Base-by-base conservation (phyloP, 1,140 invertebrate species). In the Drosophila prosaltans region DNA sequence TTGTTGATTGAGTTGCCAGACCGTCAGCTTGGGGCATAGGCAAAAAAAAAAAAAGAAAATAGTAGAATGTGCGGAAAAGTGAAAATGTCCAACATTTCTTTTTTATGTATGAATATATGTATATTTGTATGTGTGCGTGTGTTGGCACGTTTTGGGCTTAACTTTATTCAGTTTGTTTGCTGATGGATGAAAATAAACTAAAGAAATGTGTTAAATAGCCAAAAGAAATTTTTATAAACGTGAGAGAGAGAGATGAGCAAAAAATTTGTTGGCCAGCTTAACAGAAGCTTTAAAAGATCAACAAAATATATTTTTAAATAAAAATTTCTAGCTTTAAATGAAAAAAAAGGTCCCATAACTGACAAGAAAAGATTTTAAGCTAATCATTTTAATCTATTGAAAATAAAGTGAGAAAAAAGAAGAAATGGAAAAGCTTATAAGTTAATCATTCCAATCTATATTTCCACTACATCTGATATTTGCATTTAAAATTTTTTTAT, bases 1-100 rank as follows among this genome's bases (percentile, higher is more conserved):
- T 70, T 82, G 75, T 72, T 85, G 83, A 85, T 85, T 85, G 82
- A 85, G 82, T 79, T 88, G 71, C 68, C 66, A 64, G 43, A 32
- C 36, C 36, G 57, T 40, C 32, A 84, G 73, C 62, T 69, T 51
- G 40, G 51, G 65, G 48, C 69, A 57, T 48, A 41, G 40, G 69
- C 11, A 66, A 58, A 74, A 62, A 26, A 69, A 9, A 67, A 36
- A 65, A 28, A 55, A 48, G 58, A 26, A 69, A 9, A 67, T 30
- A 65, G 32, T 57, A 48, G 63, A 58, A 72, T 60, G 21, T 51
- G 45, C 54, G 9, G 57, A 41, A 65, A 72, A 71, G 80, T 68
- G 62, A 55, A 80, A 79, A 83, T 72, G 69, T 36, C 67, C 69
- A 81, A 67, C 79, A 81, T 55, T 63, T 65, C 43, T 16, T 51